Evolutionary conservation across 23 tunicate genomes (phyloP), one percentile per base, ranked within the genome.

Genomic region (Corella eumyota): DNA sequence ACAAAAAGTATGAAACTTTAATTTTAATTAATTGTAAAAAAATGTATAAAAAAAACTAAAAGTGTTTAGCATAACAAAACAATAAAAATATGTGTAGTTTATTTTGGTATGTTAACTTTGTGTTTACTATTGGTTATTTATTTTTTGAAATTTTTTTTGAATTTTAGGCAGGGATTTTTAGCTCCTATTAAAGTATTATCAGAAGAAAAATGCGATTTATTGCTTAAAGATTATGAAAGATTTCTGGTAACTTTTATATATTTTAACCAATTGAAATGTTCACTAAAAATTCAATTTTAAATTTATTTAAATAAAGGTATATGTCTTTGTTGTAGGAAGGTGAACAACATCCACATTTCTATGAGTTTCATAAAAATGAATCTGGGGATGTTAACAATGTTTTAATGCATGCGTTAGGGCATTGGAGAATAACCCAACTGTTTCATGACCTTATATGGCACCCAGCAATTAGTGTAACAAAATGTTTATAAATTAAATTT

Each of bases 361-460:
- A 83, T 60, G 93, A 83, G 53, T 83, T 36, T 34, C 93, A 83
- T 45, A 62, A 61, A 50, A 83, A 83, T 50, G 83, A 83, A 75
- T 55, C 93, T 9, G 72, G 79, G 32, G 83, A 83, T 54, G 34
- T 53, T 0, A 75, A 75, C 53, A 83, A 83, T 38, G 77, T 75
- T 2, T 30, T 83, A 38, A 56, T 83, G 77, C 93, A 83, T 36
- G 93, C 93, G 24, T 60, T 83, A 15, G 93, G 93, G 34, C 93
- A 83, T 34, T 83, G 93, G 83, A 68, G 93, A 56, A 68, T 83
- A 19, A 55, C 82, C 30, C 35, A 40, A 63, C 58, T 24, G 26
- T 83, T 83, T 71, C 93, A 83, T 49, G 93, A 83, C 62, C 66
- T 83, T 26, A 49, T 69, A 1, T 83, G 54, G 32, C 70, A 68